Conservation (phyloP, 2,888 invertebrate genomes). For the Sinelater perroti region DNA sequence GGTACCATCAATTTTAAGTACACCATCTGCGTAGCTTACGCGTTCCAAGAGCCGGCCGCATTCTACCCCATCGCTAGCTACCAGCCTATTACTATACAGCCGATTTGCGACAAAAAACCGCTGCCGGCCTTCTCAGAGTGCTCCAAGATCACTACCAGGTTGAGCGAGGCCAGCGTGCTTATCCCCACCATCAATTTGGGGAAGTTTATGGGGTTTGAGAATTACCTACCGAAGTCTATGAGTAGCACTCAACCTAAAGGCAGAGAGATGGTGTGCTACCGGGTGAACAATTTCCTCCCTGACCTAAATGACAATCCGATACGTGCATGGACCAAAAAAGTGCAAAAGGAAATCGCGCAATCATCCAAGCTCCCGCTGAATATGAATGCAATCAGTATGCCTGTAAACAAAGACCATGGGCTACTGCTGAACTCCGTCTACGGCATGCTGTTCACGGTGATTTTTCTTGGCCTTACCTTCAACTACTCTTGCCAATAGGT, state of each 20-base stretch:
- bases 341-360: not conserved
- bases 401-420: too few species aligned
- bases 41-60: not conserved
- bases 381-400: too few species aligned
- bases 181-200: not conserved
- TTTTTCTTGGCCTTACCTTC: conserved; percentile 32
- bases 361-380: not conserved
- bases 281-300: not conserved
- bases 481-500: conserved; percentile 34
- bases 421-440: conserved; percentile 22
- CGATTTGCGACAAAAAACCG: not conserved
- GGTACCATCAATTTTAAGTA: not conserved
- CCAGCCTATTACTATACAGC: not conserved
- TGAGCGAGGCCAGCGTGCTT: not conserved
- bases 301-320: not conserved
- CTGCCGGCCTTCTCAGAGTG: not conserved
- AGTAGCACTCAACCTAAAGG: not conserved
- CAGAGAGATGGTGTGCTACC: not conserved
- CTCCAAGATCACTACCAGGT: not conserved
- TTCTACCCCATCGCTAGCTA: conserved; percentile 13
- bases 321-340: not conserved
- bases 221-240: not conserved
- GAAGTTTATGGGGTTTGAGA: not conserved
- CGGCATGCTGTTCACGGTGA: conserved; percentile 15
- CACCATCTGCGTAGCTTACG: not conserved